Evolutionary conservation across 2,888 invertebrate genomes (phyloP).

Genomic region (Agonopterix subpropinquella): DNA sequence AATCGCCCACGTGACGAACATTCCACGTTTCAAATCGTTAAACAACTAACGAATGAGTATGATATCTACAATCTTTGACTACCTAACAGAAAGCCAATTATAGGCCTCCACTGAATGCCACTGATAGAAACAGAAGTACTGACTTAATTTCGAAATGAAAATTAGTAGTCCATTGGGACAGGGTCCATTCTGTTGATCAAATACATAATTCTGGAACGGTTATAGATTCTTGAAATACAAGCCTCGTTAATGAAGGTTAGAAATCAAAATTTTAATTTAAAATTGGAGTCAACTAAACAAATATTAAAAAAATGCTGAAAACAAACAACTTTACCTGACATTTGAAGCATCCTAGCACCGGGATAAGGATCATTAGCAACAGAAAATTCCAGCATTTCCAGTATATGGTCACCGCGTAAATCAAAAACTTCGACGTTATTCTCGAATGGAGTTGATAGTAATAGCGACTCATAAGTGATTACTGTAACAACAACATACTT

Average conservation of each 20-base stretch:
- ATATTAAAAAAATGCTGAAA: not conserved
- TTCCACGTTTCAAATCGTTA: too few relatives aligned
- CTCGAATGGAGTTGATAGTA: constrained; percentile 84
- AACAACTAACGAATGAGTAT: too few relatives aligned
- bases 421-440: constrained; percentile 84
- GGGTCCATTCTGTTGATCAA: too few relatives aligned
- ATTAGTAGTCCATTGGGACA: too few relatives aligned
- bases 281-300: not conserved
- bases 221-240: not conserved
- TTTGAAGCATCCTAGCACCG: constrained; percentile 74
- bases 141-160: too few relatives aligned
- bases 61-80: too few relatives aligned
- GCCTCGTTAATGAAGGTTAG: too few relatives aligned
- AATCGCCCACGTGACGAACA: too few relatives aligned
- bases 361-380: constrained; percentile 58
- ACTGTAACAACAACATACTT: constrained; percentile 55
- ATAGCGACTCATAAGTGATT: constrained; percentile 80
- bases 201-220: not conserved
- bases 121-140: too few relatives aligned
- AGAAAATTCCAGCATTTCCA: constrained; percentile 77
- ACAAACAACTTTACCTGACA: constrained; percentile 62
- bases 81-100: too few relatives aligned
- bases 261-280: too few relatives aligned
- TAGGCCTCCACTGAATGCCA: too few relatives aligned
- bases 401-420: constrained; percentile 80